A percentile compares a stretch with the other conserved stretches of the same genome.
Conservation (phyloP, 2,797 vertebrate genomes). For the Hippoglossus hippoglossus region DNA sequence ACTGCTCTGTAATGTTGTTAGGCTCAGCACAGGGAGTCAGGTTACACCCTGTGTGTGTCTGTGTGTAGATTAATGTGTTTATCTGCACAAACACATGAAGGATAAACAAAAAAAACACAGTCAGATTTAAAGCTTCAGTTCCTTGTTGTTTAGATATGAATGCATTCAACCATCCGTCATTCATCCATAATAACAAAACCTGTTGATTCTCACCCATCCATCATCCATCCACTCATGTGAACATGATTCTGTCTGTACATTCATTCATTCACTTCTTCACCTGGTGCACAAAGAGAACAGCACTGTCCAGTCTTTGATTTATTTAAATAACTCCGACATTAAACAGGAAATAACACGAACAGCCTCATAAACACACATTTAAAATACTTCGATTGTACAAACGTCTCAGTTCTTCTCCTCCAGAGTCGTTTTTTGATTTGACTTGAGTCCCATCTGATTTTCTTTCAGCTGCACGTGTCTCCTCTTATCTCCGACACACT, state of each 20-base stretch:
- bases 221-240: background rate
- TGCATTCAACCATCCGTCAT: too few species aligned
- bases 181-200: too few species aligned
- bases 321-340: background rate
- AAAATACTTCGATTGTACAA: too few species aligned
- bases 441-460: constrained; percentile 16
- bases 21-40: constrained; percentile 26
- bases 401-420: background rate
- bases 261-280: background rate
- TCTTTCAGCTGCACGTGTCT: background rate
- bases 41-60: constrained; percentile 31
- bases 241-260: too few species aligned
- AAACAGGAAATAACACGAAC: too few species aligned
- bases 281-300: too few species aligned
- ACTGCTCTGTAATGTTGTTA: constrained; percentile 59
- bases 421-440: background rate
- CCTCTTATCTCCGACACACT: constrained; percentile 74
- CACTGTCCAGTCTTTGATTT: background rate
- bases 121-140: too few species aligned
- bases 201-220: background rate
- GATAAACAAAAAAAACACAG: too few species aligned
- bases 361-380: too few species aligned
- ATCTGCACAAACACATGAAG: background rate
- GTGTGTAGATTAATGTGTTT: constrained; percentile 20
- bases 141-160: background rate